Evolutionary conservation across 2,113 vertebrate species (phyloP).

Genomic region (Seriola quinqueradiata): DNA sequence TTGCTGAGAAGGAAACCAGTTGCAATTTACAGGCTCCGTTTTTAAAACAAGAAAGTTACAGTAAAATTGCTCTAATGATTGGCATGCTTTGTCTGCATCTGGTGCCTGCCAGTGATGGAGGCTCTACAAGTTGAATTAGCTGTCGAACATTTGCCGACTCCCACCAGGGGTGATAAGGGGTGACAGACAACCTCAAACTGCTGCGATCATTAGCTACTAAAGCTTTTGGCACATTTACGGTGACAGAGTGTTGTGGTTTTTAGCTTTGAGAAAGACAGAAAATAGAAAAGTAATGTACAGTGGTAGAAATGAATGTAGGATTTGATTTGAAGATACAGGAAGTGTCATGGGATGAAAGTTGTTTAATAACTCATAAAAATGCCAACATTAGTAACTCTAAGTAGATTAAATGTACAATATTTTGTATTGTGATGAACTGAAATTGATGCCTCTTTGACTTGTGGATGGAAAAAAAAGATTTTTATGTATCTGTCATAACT

Average conservation of each 20-base stretch:
- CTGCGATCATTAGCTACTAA: slow-evolving; percentile 57
- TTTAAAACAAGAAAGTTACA: slow-evolving; percentile 11
- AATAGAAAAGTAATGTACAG: not conserved
- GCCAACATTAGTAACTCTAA: not conserved
- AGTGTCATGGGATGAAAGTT: not conserved
- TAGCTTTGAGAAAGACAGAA: slow-evolving; percentile 22
- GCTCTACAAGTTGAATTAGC: slow-evolving; percentile 40
- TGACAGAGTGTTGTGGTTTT: slow-evolving; percentile 17
- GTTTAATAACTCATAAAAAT: not conserved
- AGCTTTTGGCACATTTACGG: slow-evolving; percentile 51
- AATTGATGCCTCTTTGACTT: not conserved
- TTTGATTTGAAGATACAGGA: not conserved
- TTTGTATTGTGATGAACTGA: not conserved
- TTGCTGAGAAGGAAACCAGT: not conserved
- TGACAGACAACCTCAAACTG: slow-evolving; percentile 57
- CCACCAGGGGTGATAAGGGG: slow-evolving; percentile 51
- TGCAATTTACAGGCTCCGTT: not conserved
- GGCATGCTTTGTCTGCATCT: not conserved
- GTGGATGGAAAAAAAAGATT: not conserved
- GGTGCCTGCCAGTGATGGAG: slow-evolving; percentile 39
- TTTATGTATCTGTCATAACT: not conserved
- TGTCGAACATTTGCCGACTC: slow-evolving; percentile 49
- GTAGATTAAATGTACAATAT: not conserved
- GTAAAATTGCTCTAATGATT: slow-evolving; percentile 13
- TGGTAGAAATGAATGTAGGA: not conserved